Percentiles rank a stretch among this genome's conserved stretches.
phyloP scores from a whole-genome alignment of 2,888 invertebrate genomes.

The Rhyacophila evoluta region DNA sequence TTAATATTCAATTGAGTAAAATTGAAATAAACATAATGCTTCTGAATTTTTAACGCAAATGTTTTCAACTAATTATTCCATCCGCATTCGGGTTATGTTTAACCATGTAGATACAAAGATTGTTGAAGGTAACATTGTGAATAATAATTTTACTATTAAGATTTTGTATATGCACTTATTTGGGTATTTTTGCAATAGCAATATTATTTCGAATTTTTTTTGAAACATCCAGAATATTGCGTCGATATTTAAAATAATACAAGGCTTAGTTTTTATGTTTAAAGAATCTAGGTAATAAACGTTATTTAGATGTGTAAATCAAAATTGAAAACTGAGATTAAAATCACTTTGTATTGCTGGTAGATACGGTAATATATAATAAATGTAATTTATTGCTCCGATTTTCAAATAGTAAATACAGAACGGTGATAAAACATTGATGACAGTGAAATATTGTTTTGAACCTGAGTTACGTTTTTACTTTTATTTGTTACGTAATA shows the following conservation, averaged over 20 bases:
- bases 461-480: not conserved
- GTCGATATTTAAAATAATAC: too few species aligned
- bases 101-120: not conserved
- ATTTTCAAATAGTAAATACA: not conserved
- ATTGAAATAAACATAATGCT: not conserved
- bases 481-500: not conserved
- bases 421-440: not conserved
- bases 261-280: too few species aligned
- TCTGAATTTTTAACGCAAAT: not conserved
- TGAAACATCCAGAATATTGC: too few species aligned
- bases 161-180: too few species aligned
- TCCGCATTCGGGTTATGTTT: not conserved
- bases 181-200: too few species aligned
- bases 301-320: not conserved
- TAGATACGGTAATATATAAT: not conserved
- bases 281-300: too few species aligned
- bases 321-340: not conserved
- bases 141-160: not conserved
- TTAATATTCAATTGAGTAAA: not conserved
- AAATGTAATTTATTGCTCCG: not conserved
- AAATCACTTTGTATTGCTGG: too few species aligned
- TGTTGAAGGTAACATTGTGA: not conserved
- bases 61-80: not conserved
- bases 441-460: slow-evolving; percentile 15
- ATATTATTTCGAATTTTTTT: too few species aligned